A percentile compares a stretch with the other conserved stretches of the same genome.
These are phyloP conservation scores for Coenonympha arcania DNA, from an alignment of 2,888 invertebrate genomes.

Conservation along the genomic window DNA sequence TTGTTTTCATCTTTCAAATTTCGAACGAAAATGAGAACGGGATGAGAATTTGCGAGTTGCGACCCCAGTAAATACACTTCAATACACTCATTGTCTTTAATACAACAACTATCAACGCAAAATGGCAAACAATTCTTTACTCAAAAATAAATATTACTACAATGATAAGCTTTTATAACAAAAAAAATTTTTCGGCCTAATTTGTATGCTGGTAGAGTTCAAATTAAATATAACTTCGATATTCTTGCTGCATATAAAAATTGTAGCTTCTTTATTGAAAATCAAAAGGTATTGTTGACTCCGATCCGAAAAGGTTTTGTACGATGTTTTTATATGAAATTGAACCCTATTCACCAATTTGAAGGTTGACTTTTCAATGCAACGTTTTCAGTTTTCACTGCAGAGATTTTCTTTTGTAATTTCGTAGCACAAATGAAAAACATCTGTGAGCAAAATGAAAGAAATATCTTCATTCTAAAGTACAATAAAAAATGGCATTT, in stretches of 20 bases:
- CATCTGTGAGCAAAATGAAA: not conserved
- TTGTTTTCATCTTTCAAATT: too few relatives aligned
- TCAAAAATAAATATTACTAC: not conserved
- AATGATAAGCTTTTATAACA: not conserved
- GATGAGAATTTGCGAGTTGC: not conserved
- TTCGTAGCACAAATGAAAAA: not conserved
- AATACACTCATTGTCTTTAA: not conserved
- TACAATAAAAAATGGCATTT: too few relatives aligned
- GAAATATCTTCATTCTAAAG: too few relatives aligned
- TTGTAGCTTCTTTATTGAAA: not conserved
- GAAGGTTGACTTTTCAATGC: not conserved
- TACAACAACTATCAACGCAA: not conserved
- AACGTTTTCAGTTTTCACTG: not conserved
- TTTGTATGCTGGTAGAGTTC: not conserved
- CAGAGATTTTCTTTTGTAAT: not conserved
- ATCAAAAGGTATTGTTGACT: conserved; percentile 5
- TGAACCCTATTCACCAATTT: not conserved
- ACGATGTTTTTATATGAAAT: not conserved
- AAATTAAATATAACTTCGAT: not conserved
- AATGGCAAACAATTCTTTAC: conserved; percentile 1
- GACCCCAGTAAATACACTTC: not conserved
- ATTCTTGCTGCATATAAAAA: not conserved
- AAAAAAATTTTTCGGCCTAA: not conserved
- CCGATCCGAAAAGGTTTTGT: not conserved
- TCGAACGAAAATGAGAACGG: too few relatives aligned